Percentiles rank a stretch among this genome's conserved stretches.
These are phyloP conservation scores for Allochrocebus solatus DNA, from an alignment of 2,797 vertebrate genomes.

Conservation along the genomic window DNA sequence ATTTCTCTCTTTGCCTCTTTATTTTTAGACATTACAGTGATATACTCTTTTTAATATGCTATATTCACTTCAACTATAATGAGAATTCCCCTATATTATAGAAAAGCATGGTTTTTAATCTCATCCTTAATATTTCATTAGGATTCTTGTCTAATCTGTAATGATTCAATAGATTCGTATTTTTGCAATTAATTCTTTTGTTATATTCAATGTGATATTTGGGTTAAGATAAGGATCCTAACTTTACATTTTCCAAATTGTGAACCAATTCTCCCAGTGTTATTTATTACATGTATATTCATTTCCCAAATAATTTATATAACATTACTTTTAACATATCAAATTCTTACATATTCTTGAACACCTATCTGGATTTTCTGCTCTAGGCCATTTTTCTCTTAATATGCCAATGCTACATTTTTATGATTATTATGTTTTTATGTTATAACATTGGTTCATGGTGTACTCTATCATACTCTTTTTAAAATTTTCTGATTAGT, in stretches of 20 bases:
- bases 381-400: not conserved
- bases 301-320: not conserved
- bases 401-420: not conserved
- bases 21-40: constrained; percentile 34
- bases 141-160: not conserved
- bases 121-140: constrained; percentile 23
- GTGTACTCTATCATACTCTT: not conserved
- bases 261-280: not conserved
- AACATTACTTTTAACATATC: constrained; percentile 15
- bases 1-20: not conserved
- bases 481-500: not conserved
- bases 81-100: not conserved
- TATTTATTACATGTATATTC: not conserved
- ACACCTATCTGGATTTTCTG: not conserved
- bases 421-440: constrained; percentile 7
- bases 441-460: not conserved
- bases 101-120: constrained; percentile 8
- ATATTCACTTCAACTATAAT: not conserved
- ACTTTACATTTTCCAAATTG: constrained; percentile 1
- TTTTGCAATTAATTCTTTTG: constrained; percentile 18
- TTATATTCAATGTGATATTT: not conserved
- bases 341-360: not conserved
- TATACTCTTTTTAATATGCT: not conserved
- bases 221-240: not conserved
- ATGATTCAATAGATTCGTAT: not conserved